Evolutionary conservation across 2,797 vertebrate genomes (phyloP).

Genomic region (Tympanoctomys barrerae): DNA sequence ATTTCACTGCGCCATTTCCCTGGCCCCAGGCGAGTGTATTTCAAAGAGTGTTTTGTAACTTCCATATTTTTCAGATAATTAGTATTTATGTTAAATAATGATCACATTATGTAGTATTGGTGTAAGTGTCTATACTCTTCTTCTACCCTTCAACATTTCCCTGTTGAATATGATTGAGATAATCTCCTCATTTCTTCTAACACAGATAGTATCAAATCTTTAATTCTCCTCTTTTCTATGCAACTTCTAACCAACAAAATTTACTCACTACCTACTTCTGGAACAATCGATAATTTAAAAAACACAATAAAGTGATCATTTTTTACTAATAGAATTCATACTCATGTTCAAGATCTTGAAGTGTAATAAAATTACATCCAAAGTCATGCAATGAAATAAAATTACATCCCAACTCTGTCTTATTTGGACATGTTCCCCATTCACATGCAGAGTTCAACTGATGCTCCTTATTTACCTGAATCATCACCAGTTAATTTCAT

Average conservation of each 20-base stretch:
- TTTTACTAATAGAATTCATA: neutral
- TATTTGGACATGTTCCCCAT: neutral
- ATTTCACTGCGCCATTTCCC: no score
- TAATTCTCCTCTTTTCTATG: neutral
- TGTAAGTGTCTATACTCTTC: neutral
- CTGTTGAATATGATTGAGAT: neutral
- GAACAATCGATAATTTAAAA: neutral
- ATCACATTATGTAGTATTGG: neutral
- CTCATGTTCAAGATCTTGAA: neutral
- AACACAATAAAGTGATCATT: conserved; percentile 33
- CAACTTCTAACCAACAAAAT: conserved; percentile 27
- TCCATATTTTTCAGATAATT: neutral
- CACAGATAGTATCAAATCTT: neutral
- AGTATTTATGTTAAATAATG: neutral
- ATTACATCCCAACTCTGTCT: neutral
- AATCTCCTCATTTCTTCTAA: neutral
- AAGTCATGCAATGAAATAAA: neutral
- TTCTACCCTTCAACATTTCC: neutral
- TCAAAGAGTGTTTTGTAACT: neutral
- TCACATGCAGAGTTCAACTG: neutral
- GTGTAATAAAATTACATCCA: neutral
- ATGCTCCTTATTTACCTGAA: neutral
- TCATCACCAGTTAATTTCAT: neutral
- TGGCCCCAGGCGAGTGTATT: neutral
- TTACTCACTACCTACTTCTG: conserved; percentile 38